Evolutionary conservation across 2,113 vertebrate genomes (phyloP).

Genomic region (Ictidomys tridecemlineatus): DNA sequence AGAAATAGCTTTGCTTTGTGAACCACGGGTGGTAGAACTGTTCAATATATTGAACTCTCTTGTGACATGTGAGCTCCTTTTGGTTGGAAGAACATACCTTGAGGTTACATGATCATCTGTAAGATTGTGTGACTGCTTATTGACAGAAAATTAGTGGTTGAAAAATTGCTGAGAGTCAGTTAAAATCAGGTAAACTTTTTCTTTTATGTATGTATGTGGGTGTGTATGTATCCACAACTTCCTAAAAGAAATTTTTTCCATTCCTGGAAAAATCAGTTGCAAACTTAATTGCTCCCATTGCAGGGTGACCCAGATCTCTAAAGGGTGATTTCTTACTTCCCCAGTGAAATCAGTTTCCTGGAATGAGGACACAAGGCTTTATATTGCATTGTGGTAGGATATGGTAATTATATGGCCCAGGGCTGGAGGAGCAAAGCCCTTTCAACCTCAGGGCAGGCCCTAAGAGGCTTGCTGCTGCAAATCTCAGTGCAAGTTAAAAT

Average conservation of each 20-base stretch:
- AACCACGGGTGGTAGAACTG: background rate
- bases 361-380: background rate
- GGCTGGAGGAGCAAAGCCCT: background rate
- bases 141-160: background rate
- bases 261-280: background rate
- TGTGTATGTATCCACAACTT: too few relatives aligned
- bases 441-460: background rate
- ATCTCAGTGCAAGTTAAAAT: background rate
- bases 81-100: background rate
- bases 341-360: background rate
- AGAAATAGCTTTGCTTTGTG: background rate
- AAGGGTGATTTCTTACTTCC: slow-evolving; percentile 22
- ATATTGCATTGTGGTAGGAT: background rate
- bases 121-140: background rate
- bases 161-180: background rate
- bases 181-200: background rate
- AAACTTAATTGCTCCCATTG: slow-evolving; percentile 54
- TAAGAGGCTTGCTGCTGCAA: background rate
- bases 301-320: background rate
- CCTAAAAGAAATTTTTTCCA: background rate
- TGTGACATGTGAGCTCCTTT: background rate
- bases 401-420: background rate
- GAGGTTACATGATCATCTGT: background rate
- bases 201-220: too few relatives aligned
- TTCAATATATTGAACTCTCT: background rate